Evolutionary conservation across 2,113 vertebrate genomes (phyloP).

Genomic region (Cebus imitator): DNA sequence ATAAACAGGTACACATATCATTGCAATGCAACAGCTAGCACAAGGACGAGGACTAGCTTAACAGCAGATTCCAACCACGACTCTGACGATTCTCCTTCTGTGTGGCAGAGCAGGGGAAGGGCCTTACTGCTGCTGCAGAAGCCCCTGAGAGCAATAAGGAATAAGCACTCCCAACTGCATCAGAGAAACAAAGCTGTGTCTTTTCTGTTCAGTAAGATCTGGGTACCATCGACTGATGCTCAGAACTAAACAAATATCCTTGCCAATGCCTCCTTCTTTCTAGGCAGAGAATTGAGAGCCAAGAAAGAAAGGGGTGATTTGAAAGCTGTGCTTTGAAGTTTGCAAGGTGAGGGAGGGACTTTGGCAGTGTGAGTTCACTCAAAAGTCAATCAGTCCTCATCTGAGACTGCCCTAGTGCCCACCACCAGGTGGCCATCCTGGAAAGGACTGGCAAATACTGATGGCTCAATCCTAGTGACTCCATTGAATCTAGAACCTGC

Average conservation of each 20-base stretch:
- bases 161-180: background rate
- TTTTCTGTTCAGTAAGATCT: background rate
- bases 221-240: background rate
- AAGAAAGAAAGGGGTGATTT: background rate
- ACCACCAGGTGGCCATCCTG: background rate
- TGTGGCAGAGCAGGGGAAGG: rapidly evolving
- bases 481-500: background rate
- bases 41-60: background rate
- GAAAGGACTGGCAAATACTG: background rate
- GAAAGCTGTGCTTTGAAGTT: background rate
- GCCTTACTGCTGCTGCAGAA: background rate
- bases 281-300: background rate
- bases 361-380: background rate
- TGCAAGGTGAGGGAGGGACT: background rate
- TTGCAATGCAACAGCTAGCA: no score
- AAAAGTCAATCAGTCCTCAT: no score
- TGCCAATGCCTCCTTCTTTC: background rate
- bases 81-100: background rate
- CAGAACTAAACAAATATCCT: background rate
- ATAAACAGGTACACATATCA: background rate
- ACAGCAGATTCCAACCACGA: background rate
- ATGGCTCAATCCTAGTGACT: no score
- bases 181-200: background rate
- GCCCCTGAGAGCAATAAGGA: background rate
- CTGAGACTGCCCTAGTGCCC: no score